Base-by-base conservation (phyloP, 2,113 vertebrate genomes). In the Turnix velox region DNA sequence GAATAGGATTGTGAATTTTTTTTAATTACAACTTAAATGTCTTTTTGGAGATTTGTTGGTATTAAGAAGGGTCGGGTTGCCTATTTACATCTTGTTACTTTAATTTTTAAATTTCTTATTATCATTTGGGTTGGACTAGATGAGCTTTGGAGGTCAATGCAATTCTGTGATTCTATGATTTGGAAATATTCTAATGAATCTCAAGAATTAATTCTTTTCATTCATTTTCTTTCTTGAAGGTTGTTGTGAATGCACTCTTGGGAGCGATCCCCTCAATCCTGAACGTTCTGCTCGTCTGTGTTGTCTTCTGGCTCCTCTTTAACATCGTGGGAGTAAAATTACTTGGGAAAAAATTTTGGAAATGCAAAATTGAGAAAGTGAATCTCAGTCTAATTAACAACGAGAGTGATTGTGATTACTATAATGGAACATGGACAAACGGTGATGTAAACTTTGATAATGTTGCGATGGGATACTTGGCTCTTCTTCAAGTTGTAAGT, bases 241-340 rank as follows among this genome's bases (percentile, higher is more conserved):
- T 98, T 46, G 97, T 98, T 27, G 97, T 98, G 55, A 96, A 98
- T 8, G 98, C 98, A 8, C 97, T 98, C 13, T 43, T 97, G 1
- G 97, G 98, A 25, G 98, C 98, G 61, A 93, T 98, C 59, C 98
- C 98, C 24, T 98, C 98, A 18, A 98, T 98, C 89, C 23, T 98
- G 82, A 98, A 98, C 0, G 97, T 98, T 52, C 79, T 98, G 73
- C 97, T 98, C 2, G 98, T 98, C 91, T 98, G 98, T 42, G 12
- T 98, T 82, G 97, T 98, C 71, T 97, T 98, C 95, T 98, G 98
- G 98, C 97, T 98, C 88, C 97, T 97, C n/a, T 98, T 98, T 88
- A 98, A 97, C 16, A 97, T 98, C 54, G 69, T 95, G 55, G 98
- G 97, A 92, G 96, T 98, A 27, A 95, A 92, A 66, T 88, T 96